Conservation (phyloP, 92 coral and sea anemone species). For the Epizoanthus stellaris region DNA sequence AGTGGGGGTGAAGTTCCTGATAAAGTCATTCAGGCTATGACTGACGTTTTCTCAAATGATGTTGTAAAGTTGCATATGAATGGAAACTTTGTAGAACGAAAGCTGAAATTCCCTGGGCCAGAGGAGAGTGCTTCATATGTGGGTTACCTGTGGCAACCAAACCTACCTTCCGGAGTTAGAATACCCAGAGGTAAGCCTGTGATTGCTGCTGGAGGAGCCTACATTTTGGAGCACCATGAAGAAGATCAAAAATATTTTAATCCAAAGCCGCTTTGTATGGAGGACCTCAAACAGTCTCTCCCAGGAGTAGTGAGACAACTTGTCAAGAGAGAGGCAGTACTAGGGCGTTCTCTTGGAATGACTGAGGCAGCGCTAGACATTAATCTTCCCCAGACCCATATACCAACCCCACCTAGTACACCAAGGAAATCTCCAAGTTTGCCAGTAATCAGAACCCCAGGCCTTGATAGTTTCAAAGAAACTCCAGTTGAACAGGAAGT, state of each 20-base stretch:
- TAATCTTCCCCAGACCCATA: constrained; percentile 72
- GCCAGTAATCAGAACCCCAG: constrained; percentile 46
- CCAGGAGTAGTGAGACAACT: constrained; percentile 93
- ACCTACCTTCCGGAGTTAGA: constrained; percentile 58
- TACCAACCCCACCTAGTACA: constrained; percentile 84
- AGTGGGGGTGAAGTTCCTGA: constrained; percentile 55
- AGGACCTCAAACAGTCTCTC: constrained; percentile 80
- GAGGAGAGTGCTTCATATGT: constrained; percentile 51
- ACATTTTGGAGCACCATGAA: constrained; percentile 59
- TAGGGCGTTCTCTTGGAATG: constrained; percentile 89
- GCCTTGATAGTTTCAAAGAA: constrained; percentile 32
- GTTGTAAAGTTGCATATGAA: constrained; percentile 49
- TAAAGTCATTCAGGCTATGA: constrained; percentile 59
- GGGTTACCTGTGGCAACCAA: constrained; percentile 44
- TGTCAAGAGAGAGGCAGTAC: constrained; percentile 84
- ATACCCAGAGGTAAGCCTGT: constrained; percentile 76
- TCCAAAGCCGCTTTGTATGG: constrained; percentile 69
- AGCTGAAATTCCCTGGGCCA: constrained; percentile 78
- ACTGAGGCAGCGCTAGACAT: constrained; percentile 83
- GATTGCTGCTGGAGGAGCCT: constrained; percentile 54
- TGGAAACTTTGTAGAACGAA: constrained; percentile 36
- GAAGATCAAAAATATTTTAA: constrained; percentile 53
- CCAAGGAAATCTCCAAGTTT: constrained; percentile 71
- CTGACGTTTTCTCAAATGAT: constrained; percentile 71
- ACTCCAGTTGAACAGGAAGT: constrained; percentile 38